phyloP scores from a whole-genome alignment of 64 coral and sea anemone genomes.

The Dendronephthya gigantea region DNA sequence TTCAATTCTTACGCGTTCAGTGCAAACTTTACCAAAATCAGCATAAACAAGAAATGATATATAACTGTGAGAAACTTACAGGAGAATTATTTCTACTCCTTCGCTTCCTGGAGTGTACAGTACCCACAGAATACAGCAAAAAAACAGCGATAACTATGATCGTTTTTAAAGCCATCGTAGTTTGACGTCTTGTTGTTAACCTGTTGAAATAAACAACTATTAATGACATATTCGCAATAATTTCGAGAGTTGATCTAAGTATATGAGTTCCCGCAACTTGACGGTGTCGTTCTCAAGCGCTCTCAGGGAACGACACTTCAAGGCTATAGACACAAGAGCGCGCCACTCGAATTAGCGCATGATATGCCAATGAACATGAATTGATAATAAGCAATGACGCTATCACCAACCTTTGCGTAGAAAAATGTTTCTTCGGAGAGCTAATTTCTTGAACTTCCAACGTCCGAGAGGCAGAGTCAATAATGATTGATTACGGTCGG shows the following conservation, averaged over 20 bases:
- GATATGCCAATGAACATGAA: background rate
- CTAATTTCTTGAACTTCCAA: background rate
- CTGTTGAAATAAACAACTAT: background rate
- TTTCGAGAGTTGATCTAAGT: no score
- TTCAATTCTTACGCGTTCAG: no score
- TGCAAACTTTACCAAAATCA: no score
- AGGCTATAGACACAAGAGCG: background rate
- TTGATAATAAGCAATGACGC: no score
- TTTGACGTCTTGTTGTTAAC: background rate
- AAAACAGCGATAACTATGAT: background rate
- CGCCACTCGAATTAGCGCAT: background rate
- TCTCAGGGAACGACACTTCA: background rate
- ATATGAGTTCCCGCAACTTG: background rate
- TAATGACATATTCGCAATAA: background rate
- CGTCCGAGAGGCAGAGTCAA: background rate
- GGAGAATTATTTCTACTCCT: background rate
- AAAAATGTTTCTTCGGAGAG: background rate
- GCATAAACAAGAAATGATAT: no score
- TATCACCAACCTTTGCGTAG: background rate
- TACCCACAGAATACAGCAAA: background rate
- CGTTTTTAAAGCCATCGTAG: background rate
- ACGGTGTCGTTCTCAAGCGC: background rate
- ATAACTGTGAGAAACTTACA: background rate
- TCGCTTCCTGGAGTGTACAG: background rate
- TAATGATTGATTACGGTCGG: background rate